Evolutionary conservation across 2,113 vertebrate species (phyloP).

Genomic region (Damaliscus lunatus): DNA sequence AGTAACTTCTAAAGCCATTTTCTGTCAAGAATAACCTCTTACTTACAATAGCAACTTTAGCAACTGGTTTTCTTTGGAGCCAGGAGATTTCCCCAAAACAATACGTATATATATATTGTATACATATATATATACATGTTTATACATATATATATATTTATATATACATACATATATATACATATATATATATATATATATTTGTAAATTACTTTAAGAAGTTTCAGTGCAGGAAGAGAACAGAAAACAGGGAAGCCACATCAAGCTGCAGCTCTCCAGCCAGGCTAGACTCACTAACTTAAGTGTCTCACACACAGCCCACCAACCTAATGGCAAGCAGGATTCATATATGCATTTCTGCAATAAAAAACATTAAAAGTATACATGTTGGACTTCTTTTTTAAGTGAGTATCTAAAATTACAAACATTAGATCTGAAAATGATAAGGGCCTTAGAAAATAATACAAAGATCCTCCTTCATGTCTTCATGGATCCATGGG

Average conservation of each 20-base stretch:
- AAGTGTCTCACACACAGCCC: not conserved
- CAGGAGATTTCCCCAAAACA: not conserved
- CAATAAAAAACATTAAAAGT: not conserved
- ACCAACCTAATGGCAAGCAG: slow-evolving; percentile 13
- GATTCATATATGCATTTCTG: not conserved
- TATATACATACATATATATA: not conserved
- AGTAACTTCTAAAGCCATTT: slow-evolving; percentile 25
- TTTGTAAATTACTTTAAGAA: not conserved
- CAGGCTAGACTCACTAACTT: not conserved
- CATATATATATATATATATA: not conserved
- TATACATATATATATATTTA: not conserved
- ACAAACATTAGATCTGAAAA: slow-evolving; percentile 23
- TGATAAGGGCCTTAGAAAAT: slow-evolving; percentile 6
- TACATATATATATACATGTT: too few species aligned
- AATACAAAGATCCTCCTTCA: not conserved
- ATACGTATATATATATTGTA: too few species aligned
- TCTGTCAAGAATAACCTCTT: slow-evolving; percentile 8
- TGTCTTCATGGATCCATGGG: not conserved
- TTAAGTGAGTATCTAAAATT: slow-evolving; percentile 22
- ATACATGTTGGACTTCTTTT: not conserved
- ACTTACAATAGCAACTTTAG: slow-evolving; percentile 13
- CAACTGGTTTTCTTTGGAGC: slow-evolving; percentile 7
- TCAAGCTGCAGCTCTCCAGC: not conserved
- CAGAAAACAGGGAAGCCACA: not conserved
- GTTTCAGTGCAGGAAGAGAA: not conserved